A percentile compares a stretch with the other conserved stretches of the same genome.
Conservation (phyloP, 2,888 invertebrate genomes). For the Epicampocera succincta region DNA sequence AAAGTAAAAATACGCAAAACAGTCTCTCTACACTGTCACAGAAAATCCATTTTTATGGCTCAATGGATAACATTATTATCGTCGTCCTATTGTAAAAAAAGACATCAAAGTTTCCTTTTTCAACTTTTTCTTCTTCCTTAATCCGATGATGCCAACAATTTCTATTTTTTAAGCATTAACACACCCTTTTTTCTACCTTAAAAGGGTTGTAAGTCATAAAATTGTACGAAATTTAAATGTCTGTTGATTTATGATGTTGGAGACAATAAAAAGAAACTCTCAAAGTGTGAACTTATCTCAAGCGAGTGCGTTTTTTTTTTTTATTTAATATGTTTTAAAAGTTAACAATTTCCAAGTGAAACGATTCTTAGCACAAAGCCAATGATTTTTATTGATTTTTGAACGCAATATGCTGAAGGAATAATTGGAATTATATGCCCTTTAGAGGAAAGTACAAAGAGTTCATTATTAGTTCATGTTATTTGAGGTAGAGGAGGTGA, state of each 20-base stretch:
- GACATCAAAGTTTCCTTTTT: constrained; percentile 29
- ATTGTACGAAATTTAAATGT: constrained; percentile 22
- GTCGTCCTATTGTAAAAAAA: constrained; percentile 35
- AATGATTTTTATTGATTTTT: constrained; percentile 10
- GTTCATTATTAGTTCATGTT: constrained; percentile 4
- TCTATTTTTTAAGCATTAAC: constrained; percentile 1
- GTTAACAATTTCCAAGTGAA: constrained; percentile 24
- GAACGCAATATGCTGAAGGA: constrained; percentile 21
- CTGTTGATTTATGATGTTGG: constrained; percentile 47
- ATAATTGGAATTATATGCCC: constrained; percentile 18
- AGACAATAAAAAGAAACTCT: constrained; percentile 38
- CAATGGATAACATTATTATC: constrained; percentile 52
- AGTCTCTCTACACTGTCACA: background rate
- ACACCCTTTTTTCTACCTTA: constrained; percentile 2
- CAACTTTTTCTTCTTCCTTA: background rate
- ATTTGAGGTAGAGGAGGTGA: too few species aligned
- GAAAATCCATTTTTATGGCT: constrained; percentile 49
- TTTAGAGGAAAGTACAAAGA: background rate
- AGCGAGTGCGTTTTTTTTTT: background rate
- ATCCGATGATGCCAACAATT: background rate
- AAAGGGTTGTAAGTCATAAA: constrained; percentile 44
- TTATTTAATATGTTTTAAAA: constrained; percentile 26
- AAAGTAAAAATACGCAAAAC: background rate
- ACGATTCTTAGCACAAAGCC: background rate
- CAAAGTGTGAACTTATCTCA: constrained; percentile 1